Percentiles rank a stretch among this genome's conserved stretches.
Evolutionary conservation across 2,113 vertebrate genomes (phyloP).

Genomic region (Neotoma lepida): DNA sequence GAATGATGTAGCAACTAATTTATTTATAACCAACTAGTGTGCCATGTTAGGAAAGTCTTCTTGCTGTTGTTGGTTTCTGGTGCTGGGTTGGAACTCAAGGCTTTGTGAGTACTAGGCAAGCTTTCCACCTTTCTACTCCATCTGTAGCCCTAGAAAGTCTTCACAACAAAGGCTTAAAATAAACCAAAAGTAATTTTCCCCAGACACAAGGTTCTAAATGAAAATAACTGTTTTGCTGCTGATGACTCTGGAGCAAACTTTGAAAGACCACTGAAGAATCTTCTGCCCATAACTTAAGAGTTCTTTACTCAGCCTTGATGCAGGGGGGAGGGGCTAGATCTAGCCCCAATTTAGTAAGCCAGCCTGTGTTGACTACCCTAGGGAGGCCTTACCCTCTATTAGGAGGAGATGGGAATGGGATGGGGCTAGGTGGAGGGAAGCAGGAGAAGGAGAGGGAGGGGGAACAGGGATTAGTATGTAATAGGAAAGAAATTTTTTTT

Average conservation of each 20-base stretch:
- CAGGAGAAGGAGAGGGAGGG: too few species aligned
- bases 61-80: neutral
- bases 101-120: neutral
- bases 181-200: neutral
- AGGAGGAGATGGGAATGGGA: too few species aligned
- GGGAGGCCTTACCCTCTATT: too few species aligned
- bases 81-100: neutral
- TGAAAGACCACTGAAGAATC: neutral
- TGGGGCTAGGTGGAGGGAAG: too few species aligned
- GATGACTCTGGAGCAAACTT: neutral
- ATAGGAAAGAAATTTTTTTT: too few species aligned
- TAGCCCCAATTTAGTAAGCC: too few species aligned
- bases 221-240: slow-evolving; percentile 2
- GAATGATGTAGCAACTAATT: neutral
- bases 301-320: too few species aligned
- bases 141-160: neutral
- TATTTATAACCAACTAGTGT: slow-evolving; percentile 34
- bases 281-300: neutral
- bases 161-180: slow-evolving; percentile 27
- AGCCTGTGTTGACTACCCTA: too few species aligned
- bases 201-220: neutral
- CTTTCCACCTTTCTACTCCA: neutral
- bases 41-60: neutral
- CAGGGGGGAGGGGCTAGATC: too few species aligned
- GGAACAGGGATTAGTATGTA: too few species aligned